phyloP scores from a whole-genome alignment of 2,888 invertebrate species.

The Xanthia togata region DNA sequence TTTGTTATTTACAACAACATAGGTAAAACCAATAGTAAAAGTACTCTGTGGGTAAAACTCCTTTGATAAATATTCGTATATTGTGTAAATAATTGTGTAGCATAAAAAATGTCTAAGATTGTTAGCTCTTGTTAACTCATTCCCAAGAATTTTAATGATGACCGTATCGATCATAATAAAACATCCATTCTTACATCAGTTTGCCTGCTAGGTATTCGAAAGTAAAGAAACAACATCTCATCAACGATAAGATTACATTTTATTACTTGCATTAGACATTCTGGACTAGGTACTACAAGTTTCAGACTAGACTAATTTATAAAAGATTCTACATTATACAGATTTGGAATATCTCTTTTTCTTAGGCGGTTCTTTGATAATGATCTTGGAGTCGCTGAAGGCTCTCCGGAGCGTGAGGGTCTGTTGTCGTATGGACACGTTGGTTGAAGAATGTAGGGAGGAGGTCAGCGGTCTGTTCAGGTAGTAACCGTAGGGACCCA shows the following conservation, averaged over 20 bases:
- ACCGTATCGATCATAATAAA: background rate
- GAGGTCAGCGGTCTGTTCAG: slow-evolving; percentile 85
- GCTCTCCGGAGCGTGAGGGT: slow-evolving; percentile 75
- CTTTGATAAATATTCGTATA: background rate
- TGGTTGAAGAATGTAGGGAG: slow-evolving; percentile 72
- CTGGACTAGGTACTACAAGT: slow-evolving; percentile 23
- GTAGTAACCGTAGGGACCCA: slow-evolving; percentile 91
- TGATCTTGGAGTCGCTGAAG: slow-evolving; percentile 82
- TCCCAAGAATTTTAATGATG: background rate
- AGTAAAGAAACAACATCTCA: slow-evolving; percentile 16
- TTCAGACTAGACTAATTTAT: slow-evolving; percentile 29
- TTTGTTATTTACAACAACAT: background rate
- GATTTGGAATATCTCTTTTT: slow-evolving; percentile 86
- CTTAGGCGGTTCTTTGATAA: slow-evolving; percentile 79
- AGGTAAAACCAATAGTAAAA: too few species aligned
- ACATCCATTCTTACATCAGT: background rate
- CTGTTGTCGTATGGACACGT: slow-evolving; percentile 68
- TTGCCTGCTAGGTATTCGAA: background rate
- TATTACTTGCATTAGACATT: slow-evolving; percentile 47
- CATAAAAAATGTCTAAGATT: background rate
- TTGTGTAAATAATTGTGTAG: background rate
- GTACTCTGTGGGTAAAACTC: slow-evolving; percentile 4
- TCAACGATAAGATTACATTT: slow-evolving; percentile 32
- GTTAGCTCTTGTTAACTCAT: background rate
- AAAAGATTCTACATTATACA: slow-evolving; percentile 68